Percentiles rank a stretch among this genome's conserved stretches.
Conservation (phyloP, 1,140 invertebrate genomes). For the Diachasma alloeum region DNA sequence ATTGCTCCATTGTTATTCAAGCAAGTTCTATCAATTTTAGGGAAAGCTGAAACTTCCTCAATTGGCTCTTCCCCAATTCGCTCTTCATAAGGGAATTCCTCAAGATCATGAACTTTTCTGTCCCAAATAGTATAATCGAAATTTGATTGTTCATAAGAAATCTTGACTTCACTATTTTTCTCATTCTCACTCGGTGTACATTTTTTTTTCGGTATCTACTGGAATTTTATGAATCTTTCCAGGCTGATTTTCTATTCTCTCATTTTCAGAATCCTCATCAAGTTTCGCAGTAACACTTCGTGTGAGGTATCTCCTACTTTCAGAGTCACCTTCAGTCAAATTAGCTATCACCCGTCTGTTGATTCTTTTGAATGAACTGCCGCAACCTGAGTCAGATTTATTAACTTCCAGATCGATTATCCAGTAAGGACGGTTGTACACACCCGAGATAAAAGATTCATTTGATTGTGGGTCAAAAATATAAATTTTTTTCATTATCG, state of each 20-base stretch:
- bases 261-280: too few species aligned
- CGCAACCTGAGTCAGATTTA: background rate
- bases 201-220: background rate
- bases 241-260: too few species aligned
- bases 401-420: background rate
- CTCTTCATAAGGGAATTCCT: background rate
- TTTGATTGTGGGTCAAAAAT: background rate
- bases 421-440: background rate
- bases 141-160: too few species aligned
- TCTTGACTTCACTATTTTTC: background rate
- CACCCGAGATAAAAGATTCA: background rate
- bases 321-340: background rate
- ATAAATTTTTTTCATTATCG: background rate
- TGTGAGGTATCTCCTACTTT: too few species aligned
- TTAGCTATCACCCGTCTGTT: background rate
- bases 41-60: background rate
- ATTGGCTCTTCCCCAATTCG: too few species aligned
- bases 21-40: background rate
- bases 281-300: too few species aligned
- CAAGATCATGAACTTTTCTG: background rate
- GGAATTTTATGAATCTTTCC: too few species aligned
- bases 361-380: too few species aligned
- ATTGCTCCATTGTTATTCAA: conserved; percentile 25
- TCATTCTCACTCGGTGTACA: background rate
- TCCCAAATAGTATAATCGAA: background rate